Evolutionary conservation across 2,888 invertebrate genomes (phyloP).

Genomic region (Eupeodes luniger): DNA sequence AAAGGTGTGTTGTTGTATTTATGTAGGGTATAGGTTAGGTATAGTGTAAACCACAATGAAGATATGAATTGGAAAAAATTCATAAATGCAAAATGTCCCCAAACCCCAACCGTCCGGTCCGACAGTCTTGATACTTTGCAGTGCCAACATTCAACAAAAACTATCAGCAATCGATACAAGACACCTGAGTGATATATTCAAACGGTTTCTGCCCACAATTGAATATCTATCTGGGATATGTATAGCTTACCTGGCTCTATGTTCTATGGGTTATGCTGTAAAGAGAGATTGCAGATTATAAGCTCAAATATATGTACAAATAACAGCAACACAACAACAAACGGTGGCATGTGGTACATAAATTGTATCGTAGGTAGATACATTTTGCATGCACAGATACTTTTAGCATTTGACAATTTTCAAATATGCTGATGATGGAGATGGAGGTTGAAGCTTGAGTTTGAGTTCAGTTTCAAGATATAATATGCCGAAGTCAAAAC

Average conservation of each 20-base stretch:
- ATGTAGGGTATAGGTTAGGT: background rate
- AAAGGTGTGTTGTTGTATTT: conserved; percentile 43
- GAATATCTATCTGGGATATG: conserved; percentile 34
- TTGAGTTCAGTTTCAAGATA: background rate
- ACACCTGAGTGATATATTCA: conserved; percentile 71
- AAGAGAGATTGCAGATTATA: conserved; percentile 41
- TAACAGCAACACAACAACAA: conserved; percentile 1
- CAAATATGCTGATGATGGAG: background rate
- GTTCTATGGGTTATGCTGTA: background rate
- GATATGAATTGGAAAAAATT: conserved; percentile 69
- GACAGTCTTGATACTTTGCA: background rate
- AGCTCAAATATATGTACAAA: background rate
- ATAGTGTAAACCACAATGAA: conserved; percentile 29
- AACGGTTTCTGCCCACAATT: conserved; percentile 66
- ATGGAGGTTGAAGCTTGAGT: conserved; percentile 4
- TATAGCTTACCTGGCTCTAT: background rate
- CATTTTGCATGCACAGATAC: background rate
- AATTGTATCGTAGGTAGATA: conserved; percentile 25
- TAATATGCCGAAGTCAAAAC: background rate
- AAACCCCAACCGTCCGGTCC: background rate
- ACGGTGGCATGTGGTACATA: conserved; percentile 30
- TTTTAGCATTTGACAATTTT: background rate
- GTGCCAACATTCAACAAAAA: conserved; percentile 1
- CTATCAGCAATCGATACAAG: conserved; percentile 73
- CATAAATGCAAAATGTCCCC: conserved; percentile 65